These are phyloP conservation scores for Harpagoxenus sublaevis DNA, from an alignment of 2,888 invertebrate species.

Conservation along the genomic window DNA sequence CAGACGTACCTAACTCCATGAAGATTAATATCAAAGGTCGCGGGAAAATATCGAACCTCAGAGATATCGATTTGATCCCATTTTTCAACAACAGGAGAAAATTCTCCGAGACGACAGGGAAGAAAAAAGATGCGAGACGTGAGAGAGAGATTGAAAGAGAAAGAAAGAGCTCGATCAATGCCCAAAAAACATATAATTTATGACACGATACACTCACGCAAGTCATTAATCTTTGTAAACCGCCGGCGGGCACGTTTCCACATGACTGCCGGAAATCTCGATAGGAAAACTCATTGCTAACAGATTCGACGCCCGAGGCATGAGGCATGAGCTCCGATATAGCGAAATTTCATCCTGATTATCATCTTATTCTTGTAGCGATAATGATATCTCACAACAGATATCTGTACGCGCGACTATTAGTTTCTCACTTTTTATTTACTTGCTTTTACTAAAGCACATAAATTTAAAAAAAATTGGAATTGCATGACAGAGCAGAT, in stretches of 20 bases:
- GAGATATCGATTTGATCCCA: conserved; percentile 69
- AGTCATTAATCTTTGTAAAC: conserved; percentile 77
- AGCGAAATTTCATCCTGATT: conserved; percentile 32
- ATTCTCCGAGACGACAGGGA: conserved; percentile 35
- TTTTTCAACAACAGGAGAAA: conserved; percentile 64
- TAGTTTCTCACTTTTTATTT: neutral
- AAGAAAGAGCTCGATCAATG: conserved; percentile 40
- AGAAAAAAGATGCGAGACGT: conserved; percentile 2
- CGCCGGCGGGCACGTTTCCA: conserved; percentile 71
- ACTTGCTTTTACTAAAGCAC: neutral
- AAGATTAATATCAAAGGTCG: conserved; percentile 66
- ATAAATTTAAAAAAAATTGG: neutral
- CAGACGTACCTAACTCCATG: neutral
- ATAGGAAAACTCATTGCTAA: conserved; percentile 70
- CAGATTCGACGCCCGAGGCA: conserved; percentile 50
- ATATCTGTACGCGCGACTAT: neutral
- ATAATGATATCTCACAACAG: neutral
- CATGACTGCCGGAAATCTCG: conserved; percentile 71
- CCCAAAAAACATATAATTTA: conserved; percentile 76
- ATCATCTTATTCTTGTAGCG: conserved; percentile 40
- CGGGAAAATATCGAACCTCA: conserved; percentile 58
- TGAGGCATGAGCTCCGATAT: neutral
- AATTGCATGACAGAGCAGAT: neutral
- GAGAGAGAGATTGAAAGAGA: conserved; percentile 29
- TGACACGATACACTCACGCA: conserved; percentile 72